Evolutionary conservation across 1,140 invertebrate genomes (phyloP).

Genomic region (Dreissena rostriformis): DNA sequence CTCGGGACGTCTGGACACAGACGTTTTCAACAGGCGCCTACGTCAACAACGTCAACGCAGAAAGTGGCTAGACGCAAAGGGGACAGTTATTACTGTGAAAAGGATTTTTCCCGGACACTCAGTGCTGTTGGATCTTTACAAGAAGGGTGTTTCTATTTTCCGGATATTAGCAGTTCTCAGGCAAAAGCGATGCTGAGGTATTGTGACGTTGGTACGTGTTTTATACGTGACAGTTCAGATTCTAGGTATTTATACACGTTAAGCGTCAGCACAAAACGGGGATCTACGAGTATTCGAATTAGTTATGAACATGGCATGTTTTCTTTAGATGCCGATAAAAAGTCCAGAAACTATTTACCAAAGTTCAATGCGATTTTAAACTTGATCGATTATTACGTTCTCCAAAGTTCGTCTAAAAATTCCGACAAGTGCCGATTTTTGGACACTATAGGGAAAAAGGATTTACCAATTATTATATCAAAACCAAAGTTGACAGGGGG

Average conservation of each 20-base stretch:
- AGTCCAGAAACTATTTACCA: slow-evolving; percentile 84
- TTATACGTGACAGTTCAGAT: slow-evolving; percentile 91
- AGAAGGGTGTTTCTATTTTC: slow-evolving; percentile 88
- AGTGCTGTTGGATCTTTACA: slow-evolving; percentile 63
- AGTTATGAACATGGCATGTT: slow-evolving; percentile 89
- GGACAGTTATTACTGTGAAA: slow-evolving; percentile 60
- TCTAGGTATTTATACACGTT: slow-evolving; percentile 90
- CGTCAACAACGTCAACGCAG: too few relatives aligned
- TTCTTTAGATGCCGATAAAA: slow-evolving; percentile 88
- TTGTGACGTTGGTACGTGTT: slow-evolving; percentile 81
- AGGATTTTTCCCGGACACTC: slow-evolving; percentile 66
- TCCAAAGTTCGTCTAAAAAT: slow-evolving; percentile 52
- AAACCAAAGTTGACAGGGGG: slow-evolving; percentile 84
- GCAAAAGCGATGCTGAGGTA: slow-evolving; percentile 86
- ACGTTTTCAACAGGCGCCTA: too few relatives aligned
- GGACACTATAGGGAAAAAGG: slow-evolving; percentile 87
- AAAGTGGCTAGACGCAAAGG: not conserved
- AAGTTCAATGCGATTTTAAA: slow-evolving; percentile 89
- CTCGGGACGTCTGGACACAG: too few relatives aligned
- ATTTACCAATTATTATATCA: slow-evolving; percentile 88
- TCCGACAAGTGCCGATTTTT: slow-evolving; percentile 86
- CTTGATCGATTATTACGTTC: slow-evolving; percentile 89
- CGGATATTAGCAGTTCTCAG: slow-evolving; percentile 87
- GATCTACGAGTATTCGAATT: slow-evolving; percentile 91
- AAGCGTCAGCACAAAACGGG: slow-evolving; percentile 90